phyloP scores from a whole-genome alignment of 2,797 vertebrate species.

The Caiman crocodilus region DNA sequence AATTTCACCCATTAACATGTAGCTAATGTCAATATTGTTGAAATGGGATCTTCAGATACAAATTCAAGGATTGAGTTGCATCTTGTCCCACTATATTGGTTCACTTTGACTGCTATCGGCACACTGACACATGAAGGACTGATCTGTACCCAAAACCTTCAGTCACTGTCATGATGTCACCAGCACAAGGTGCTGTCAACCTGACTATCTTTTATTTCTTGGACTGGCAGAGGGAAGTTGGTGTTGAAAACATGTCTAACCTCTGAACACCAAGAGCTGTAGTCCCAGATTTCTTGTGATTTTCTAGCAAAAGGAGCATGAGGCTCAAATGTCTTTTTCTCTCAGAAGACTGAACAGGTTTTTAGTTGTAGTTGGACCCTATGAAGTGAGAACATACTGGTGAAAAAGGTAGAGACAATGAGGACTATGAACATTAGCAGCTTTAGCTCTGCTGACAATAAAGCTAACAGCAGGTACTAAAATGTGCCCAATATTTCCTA shows the following conservation, averaged over 20 bases:
- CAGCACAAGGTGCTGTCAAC: not conserved
- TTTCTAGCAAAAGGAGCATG: not conserved
- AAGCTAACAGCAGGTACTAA: not conserved
- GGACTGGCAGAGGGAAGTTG: not conserved
- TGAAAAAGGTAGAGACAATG: not conserved
- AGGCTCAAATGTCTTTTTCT: not conserved
- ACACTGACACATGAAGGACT: not conserved
- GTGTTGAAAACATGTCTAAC: conserved; percentile 1
- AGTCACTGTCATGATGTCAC: fast-evolving
- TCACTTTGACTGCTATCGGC: not conserved
- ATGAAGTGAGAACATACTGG: not conserved
- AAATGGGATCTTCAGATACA: not conserved
- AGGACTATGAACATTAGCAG: not conserved
- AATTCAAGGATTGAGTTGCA: not conserved
- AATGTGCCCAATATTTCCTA: not conserved
- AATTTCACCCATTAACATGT: not conserved
- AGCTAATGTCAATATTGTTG: not conserved
- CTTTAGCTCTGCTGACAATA: not conserved
- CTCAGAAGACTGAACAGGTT: not conserved
- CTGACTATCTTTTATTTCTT: fast-evolving
- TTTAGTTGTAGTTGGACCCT: not conserved
- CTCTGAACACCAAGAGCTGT: not conserved
- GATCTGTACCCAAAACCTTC: not conserved
- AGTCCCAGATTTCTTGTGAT: not conserved
- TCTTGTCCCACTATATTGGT: not conserved